Evolutionary conservation across 2,113 vertebrate genomes (phyloP).

Genomic region (Motacilla tschutschensis): DNA sequence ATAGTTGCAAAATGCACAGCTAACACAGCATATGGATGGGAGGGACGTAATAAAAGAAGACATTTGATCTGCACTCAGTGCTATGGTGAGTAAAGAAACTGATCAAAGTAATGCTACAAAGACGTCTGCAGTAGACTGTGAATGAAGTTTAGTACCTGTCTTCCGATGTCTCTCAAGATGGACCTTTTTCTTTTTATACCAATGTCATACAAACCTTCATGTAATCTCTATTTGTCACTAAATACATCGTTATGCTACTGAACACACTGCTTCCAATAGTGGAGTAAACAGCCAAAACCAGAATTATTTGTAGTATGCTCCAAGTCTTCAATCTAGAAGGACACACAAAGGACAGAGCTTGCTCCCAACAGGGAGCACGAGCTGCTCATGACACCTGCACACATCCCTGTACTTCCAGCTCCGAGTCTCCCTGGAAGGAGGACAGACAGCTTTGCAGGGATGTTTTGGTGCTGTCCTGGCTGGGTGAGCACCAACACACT

Average conservation of each 20-base stretch:
- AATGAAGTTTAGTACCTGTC: not conserved
- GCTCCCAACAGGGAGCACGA: accelerated
- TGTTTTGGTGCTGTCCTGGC: not conserved
- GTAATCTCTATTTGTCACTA: not conserved
- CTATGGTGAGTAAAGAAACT: not conserved
- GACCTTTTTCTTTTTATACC: not conserved
- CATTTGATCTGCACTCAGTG: not conserved
- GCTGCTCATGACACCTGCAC: accelerated
- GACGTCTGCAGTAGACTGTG: not conserved
- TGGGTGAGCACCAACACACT: accelerated
- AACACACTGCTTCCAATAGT: not conserved
- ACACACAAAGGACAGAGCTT: accelerated
- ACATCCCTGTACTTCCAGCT: not conserved
- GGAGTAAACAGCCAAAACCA: not conserved
- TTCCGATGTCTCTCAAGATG: not conserved
- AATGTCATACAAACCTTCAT: not conserved
- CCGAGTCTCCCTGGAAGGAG: accelerated
- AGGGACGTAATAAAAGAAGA: not conserved
- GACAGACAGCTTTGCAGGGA: not conserved
- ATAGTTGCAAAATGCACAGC: not conserved
- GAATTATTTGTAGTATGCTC: not conserved
- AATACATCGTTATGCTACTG: not conserved
- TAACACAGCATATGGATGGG: not conserved
- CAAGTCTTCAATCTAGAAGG: not conserved
- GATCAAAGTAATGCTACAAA: not conserved